These are phyloP conservation scores for Oreocharis arfaki DNA, from an alignment of 2,113 vertebrate species.

Conservation along the genomic window DNA sequence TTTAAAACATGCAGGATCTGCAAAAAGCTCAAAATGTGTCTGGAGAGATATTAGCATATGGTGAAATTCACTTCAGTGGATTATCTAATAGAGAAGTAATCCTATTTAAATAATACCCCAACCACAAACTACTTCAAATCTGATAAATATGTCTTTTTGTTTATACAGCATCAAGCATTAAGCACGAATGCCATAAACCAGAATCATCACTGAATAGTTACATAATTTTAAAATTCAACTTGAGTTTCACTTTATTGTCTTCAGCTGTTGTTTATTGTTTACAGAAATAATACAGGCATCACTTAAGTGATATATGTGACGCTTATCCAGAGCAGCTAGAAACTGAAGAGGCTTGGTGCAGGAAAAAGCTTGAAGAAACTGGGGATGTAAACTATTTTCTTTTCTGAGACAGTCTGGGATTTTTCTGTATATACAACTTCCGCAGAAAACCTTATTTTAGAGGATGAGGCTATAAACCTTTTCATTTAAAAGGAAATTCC, in stretches of 20 bases:
- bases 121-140: constrained; percentile 27
- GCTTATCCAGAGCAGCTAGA: background rate
- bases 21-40: background rate
- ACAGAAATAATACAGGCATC: background rate
- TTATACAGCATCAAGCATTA: constrained; percentile 12
- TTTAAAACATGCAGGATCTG: background rate
- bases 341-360: background rate
- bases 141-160: constrained; percentile 23
- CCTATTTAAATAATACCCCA: constrained; percentile 31
- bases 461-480: background rate
- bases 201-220: background rate
- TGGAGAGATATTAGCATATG: background rate
- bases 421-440: background rate
- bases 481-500: background rate
- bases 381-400: background rate
- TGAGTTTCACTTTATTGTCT: background rate
- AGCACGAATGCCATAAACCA: background rate
- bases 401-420: background rate
- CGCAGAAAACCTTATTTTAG: background rate
- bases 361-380: background rate
- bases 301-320: background rate
- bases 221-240: background rate
- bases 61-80: constrained; percentile 37
- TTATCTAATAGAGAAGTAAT: constrained; percentile 36
- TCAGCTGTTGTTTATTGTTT: background rate